Percentiles rank a stretch among this genome's conserved stretches.
Conservation (phyloP, 2,888 invertebrate genomes). For the Anthrax anthrax region DNA sequence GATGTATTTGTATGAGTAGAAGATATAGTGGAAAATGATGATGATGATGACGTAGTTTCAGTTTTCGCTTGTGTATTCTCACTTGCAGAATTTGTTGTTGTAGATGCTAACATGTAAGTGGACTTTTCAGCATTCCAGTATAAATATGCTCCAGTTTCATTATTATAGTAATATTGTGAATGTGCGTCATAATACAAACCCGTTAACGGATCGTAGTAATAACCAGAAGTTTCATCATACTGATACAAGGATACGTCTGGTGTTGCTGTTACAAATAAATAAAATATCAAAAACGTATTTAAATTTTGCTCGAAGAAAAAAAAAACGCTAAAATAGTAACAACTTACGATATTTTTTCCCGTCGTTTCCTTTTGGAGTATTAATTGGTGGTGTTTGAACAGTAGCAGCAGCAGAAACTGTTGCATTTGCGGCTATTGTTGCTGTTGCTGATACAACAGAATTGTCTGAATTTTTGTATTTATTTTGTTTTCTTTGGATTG, state of each 20-base stretch:
- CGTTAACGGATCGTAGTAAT: conserved; percentile 86
- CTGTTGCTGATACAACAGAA: conserved; percentile 27
- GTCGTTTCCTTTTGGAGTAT: conserved; percentile 45
- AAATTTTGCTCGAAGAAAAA: neutral
- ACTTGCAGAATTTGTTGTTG: neutral
- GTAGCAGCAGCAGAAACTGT: conserved; percentile 32
- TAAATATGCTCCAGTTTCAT: conserved; percentile 76
- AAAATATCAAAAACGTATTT: neutral
- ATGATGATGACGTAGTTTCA: neutral
- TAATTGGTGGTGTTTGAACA: conserved; percentile 22
- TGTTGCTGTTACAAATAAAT: conserved; percentile 30
- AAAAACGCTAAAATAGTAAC: too few relatives aligned
- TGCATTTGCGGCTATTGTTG: conserved; percentile 23
- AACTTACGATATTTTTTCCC: conserved; percentile 50
- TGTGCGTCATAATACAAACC: conserved; percentile 93
- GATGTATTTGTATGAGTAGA: conserved; percentile 21
- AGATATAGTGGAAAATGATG: conserved; percentile 20
- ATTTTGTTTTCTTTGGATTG: conserved; percentile 42
- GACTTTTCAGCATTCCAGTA: conserved; percentile 79
- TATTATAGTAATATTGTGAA: conserved; percentile 93
- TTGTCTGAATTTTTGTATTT: conserved; percentile 15
- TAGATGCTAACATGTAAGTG: conserved; percentile 44
- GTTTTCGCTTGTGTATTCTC: neutral
- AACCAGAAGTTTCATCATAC: conserved; percentile 89
- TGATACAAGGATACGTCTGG: conserved; percentile 87